Evolutionary conservation across 2,888 invertebrate genomes (phyloP).

Genomic region (Rhodophaea formosa): DNA sequence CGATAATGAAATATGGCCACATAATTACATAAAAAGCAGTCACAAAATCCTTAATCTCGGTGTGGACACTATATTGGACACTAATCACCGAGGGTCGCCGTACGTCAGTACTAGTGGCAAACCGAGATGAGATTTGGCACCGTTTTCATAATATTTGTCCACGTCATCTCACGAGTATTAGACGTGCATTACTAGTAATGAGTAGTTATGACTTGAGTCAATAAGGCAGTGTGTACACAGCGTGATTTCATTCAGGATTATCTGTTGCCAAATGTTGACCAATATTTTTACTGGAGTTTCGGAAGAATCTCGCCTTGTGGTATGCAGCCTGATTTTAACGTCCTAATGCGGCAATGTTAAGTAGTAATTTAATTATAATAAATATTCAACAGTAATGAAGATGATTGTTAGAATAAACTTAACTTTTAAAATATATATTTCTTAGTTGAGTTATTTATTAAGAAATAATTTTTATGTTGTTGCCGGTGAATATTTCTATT

Average conservation of each 20-base stretch:
- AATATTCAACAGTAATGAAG: too few relatives aligned
- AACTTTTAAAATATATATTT: too few relatives aligned
- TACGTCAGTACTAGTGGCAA: slow-evolving; percentile 4
- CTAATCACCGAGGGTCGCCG: background rate
- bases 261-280: slow-evolving; percentile 7
- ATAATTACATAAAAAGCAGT: too few relatives aligned
- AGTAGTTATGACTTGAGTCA: slow-evolving; percentile 2
- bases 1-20: too few relatives aligned
- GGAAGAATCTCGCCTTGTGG: background rate
- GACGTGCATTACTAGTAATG: background rate
- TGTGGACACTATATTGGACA: too few relatives aligned
- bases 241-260: slow-evolving; percentile 7
- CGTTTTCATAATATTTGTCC: slow-evolving; percentile 11
- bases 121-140: slow-evolving; percentile 1
- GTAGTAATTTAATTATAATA: too few relatives aligned
- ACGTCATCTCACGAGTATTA: background rate
- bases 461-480: too few relatives aligned
- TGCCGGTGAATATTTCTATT: too few relatives aligned
- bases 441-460: too few relatives aligned
- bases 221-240: slow-evolving; percentile 2
- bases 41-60: too few relatives aligned
- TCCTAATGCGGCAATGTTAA: too few relatives aligned
- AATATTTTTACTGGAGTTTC: background rate
- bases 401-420: too few relatives aligned
- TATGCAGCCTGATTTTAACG: background rate